Conservation (phyloP, 2,888 invertebrate species). For the Macrophya alboannulata region DNA sequence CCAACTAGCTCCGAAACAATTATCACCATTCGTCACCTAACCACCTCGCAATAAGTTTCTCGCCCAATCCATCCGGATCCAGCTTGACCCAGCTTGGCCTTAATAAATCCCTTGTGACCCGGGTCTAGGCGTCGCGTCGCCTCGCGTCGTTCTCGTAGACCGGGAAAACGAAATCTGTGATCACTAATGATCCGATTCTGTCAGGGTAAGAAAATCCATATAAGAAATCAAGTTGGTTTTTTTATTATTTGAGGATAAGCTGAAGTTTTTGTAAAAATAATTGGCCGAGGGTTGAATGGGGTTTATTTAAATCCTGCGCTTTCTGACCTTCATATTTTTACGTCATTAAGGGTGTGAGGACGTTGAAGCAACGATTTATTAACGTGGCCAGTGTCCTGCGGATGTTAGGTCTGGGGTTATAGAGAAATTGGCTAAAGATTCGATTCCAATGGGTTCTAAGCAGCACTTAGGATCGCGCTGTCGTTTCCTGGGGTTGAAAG, state of each 20-base stretch:
- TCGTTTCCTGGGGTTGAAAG: constrained; percentile 50
- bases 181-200: not conserved
- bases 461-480: constrained; percentile 44
- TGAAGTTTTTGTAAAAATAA: not conserved
- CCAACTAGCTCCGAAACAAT: not conserved
- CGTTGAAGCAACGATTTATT: not conserved
- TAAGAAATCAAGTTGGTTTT: not conserved
- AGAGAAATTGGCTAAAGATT: constrained; percentile 42
- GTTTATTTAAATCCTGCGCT: not conserved
- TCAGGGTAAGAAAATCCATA: not conserved
- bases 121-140: not conserved
- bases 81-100: not conserved
- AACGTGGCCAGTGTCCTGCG: not conserved
- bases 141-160: not conserved
- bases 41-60: constrained; percentile 1
- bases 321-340: not conserved
- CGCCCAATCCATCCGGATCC: constrained; percentile 10
- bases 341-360: not conserved
- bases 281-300: not conserved
- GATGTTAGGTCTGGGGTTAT: not conserved
- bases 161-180: not conserved
- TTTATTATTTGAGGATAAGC: not conserved
- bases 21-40: constrained; percentile 5
- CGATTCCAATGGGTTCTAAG: constrained; percentile 48
- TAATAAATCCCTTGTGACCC: constrained; percentile 16